Percentiles rank a stretch among this genome's conserved stretches.
phyloP scores from a whole-genome alignment of 2,888 invertebrate genomes.

The Criorhina ranunculi region DNA sequence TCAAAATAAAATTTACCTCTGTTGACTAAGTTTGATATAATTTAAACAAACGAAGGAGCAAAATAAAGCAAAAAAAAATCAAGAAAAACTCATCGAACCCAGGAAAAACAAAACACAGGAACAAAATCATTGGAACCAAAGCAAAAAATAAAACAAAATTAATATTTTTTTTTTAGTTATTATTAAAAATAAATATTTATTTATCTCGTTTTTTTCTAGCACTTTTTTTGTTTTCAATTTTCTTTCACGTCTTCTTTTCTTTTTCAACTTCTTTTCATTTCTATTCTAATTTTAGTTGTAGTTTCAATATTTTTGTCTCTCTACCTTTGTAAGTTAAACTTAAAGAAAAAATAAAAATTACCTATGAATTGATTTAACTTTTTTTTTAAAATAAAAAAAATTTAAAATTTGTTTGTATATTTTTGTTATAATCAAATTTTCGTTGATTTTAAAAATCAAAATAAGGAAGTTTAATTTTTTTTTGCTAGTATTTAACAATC shows the following conservation, averaged over 20 bases:
- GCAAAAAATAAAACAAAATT: slow-evolving; percentile 62
- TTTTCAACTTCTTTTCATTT: slow-evolving; percentile 46
- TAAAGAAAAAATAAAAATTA: slow-evolving; percentile 36
- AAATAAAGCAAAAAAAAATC: background rate
- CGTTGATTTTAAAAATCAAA: slow-evolving; percentile 78
- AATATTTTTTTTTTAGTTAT: slow-evolving; percentile 61
- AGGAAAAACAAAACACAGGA: slow-evolving; percentile 12
- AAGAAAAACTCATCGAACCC: slow-evolving; percentile 9
- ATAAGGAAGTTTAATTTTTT: slow-evolving; percentile 79
- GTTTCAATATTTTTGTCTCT: slow-evolving; percentile 44
- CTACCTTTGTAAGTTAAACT: slow-evolving; percentile 42
- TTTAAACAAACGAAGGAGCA: background rate
- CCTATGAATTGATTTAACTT: slow-evolving; percentile 17
- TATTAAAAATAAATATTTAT: slow-evolving; percentile 74
- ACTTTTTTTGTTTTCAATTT: slow-evolving; percentile 21
- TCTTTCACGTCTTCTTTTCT: no score
- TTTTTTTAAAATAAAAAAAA: slow-evolving; percentile 47
- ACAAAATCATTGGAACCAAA: slow-evolving; percentile 36
- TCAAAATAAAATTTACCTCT: no score
- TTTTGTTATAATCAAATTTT: slow-evolving; percentile 57
- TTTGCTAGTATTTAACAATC: slow-evolving; percentile 40
- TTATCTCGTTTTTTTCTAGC: slow-evolving; percentile 31
- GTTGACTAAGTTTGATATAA: background rate
- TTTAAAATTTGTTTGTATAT: slow-evolving; percentile 27
- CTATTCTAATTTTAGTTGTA: slow-evolving; percentile 76